Evolutionary conservation across 2,888 invertebrate genomes (phyloP), one percentile per base, ranked within the genome.

Genomic region (Lissocephala sabroskyi): DNA sequence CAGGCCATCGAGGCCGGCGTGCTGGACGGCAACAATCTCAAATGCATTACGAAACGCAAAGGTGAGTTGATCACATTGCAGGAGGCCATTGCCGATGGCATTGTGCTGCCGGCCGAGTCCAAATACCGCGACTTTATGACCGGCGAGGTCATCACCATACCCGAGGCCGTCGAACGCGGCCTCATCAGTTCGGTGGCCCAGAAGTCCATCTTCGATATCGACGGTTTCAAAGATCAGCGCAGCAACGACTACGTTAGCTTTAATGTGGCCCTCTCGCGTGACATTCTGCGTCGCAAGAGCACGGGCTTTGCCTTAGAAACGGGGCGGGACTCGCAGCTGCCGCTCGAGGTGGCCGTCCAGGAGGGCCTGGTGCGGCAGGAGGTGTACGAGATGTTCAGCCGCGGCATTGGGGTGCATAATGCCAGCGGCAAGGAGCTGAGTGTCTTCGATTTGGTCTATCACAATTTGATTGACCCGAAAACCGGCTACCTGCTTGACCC

Each of bases 121-220:
- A 89, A 88, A 65, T 96, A 94, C 84, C 87, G 89, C 41, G 92
- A 96, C 84, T 89, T 89, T 50, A 86, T 89, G 61, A 92, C 91
- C 0, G 89, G 89, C 37, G 92, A 93, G 84, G 86, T 90, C 11
- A 87, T 94, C 53, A 88, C 91, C 16, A 89, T 97, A 55, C 89
- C 90, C 13, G 96, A 97, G 81, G 98, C 98, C 0, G 94, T 96
- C 11, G 91, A 93, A 78, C 90, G 92, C 52, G 97, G 97, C 59
- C 88, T 95, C 37, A 92, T 98, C 49, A 92, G 92, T 18, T 95
- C 95, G 1, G 92, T 96, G 14, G 89, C 92, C 3, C 92, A 94
- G 80, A 92, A 92, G 82, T 94, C 94, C 1, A 92, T 97, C 65
- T 97, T 97, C 80, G 93, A 96, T 82, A 94, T 97, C 54, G 95